Conservation (phyloP, 2,113 vertebrate species). For the Vombatus ursinus region DNA sequence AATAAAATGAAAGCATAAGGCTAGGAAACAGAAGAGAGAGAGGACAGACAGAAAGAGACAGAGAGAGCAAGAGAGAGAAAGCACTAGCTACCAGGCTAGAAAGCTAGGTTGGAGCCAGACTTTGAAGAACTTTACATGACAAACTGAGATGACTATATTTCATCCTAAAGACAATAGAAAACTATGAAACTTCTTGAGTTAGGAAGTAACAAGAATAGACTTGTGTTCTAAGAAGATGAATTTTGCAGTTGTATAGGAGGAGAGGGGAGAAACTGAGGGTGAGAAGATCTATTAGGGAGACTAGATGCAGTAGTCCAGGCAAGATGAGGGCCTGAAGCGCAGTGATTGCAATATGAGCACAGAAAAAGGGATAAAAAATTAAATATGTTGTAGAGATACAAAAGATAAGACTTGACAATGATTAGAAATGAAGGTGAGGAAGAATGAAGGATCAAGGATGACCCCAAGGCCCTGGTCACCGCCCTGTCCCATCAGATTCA, state of each 20-base stretch:
- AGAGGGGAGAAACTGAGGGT: neutral
- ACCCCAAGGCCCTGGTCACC: no score
- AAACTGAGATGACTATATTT: neutral
- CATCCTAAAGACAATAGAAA: neutral
- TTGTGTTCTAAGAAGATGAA: no score
- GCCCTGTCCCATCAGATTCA: no score
- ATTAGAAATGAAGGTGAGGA: neutral
- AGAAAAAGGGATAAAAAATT: neutral
- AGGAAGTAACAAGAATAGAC: neutral
- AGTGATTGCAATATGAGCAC: neutral
- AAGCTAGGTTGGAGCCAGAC: neutral
- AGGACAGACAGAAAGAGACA: no score
- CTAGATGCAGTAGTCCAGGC: neutral
- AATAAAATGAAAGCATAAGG: no score
- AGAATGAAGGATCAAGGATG: neutral
- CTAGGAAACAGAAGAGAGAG: no score
- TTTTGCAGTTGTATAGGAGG: neutral
- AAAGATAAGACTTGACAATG: neutral
- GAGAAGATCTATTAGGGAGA: neutral
- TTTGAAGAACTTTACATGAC: neutral
- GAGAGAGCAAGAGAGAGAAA: no score
- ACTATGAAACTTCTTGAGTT: no score
- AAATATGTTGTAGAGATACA: neutral
- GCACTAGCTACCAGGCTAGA: no score
- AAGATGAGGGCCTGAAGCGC: neutral